Conservation (phyloP, 2,113 vertebrate species). For the Crocuta crocuta region DNA sequence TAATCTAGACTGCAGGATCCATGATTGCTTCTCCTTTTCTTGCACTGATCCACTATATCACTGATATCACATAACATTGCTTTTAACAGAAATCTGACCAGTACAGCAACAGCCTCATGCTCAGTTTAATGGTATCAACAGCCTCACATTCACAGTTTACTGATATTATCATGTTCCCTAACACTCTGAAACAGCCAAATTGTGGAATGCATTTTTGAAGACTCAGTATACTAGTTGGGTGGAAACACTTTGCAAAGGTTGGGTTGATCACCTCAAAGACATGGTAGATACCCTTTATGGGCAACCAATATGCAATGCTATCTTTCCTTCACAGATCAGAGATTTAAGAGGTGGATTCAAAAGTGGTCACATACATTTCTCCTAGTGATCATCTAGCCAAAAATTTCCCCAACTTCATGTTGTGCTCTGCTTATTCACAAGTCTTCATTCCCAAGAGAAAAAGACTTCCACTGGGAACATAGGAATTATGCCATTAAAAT, state of each 20-base stretch:
- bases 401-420: background rate
- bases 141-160: background rate
- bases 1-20: background rate
- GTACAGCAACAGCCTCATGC: background rate
- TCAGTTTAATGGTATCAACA: background rate
- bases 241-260: background rate
- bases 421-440: background rate
- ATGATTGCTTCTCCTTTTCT: background rate
- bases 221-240: background rate
- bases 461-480: fast-evolving
- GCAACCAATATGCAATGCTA: background rate
- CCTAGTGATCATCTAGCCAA: background rate
- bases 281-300: background rate
- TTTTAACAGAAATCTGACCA: background rate
- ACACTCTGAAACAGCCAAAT: background rate
- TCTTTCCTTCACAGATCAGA: background rate
- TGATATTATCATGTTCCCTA: background rate
- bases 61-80: background rate
- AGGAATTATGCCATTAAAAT: background rate
- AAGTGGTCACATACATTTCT: background rate
- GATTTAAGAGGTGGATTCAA: background rate
- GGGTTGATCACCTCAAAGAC: background rate
- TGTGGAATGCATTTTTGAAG: background rate
- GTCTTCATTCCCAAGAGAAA: background rate
- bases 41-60: background rate